These are phyloP conservation scores for Phalera bucephala DNA, from an alignment of 2,888 invertebrate species.

Conservation along the genomic window DNA sequence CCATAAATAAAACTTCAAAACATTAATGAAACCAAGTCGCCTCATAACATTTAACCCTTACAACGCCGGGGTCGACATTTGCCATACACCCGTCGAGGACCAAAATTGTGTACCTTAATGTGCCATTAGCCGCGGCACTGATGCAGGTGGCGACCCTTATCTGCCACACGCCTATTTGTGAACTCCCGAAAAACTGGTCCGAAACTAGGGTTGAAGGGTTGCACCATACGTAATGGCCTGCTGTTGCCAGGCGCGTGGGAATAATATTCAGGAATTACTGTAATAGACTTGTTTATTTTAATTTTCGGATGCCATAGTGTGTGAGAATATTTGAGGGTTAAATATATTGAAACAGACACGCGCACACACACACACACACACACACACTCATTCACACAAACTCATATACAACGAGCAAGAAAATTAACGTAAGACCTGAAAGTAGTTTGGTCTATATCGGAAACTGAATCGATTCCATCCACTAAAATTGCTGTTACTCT, in stretches of 20 bases:
- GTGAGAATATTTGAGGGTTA: no score
- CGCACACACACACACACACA: no score
- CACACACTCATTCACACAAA: no score
- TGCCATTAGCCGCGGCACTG: constrained; percentile 61
- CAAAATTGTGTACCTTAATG: constrained; percentile 66
- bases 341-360: no score
- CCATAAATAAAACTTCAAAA: constrained; percentile 16
- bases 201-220: constrained; percentile 20
- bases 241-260: constrained; percentile 3
- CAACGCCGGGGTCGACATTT: constrained; percentile 24
- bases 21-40: constrained; percentile 38
- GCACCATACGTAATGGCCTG: constrained; percentile 23
- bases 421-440: no score
- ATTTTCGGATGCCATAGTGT: no score
- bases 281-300: constrained; percentile 16
- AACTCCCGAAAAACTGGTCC: constrained; percentile 48
- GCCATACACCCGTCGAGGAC: constrained; percentile 34
- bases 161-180: constrained; percentile 63
- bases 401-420: no score
- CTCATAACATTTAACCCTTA: constrained; percentile 33
- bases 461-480: no score
- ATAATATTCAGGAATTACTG: constrained; percentile 12
- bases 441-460: no score
- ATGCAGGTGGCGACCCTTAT: constrained; percentile 76
- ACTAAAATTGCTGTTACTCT: no score